Evolutionary conservation across 1,140 invertebrate species (phyloP).

Genomic region (Marisa cornuarietis): DNA sequence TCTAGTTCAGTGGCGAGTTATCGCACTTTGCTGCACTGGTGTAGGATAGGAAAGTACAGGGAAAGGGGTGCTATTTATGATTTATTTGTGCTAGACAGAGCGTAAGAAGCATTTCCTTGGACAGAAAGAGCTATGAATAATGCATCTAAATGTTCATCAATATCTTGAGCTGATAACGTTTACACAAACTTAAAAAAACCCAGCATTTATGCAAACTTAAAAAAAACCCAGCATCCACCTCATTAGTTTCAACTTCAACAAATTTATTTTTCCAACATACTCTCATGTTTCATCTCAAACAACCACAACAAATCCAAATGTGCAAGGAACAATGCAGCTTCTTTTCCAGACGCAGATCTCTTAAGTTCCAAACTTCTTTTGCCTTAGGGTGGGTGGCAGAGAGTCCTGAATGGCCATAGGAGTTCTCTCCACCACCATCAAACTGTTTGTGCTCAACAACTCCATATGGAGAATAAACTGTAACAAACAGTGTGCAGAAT

Average conservation of each 20-base stretch:
- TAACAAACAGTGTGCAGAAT: conserved; percentile 24
- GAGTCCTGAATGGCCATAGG: conserved; percentile 72
- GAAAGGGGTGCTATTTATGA: no score
- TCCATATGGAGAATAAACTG: conserved; percentile 75
- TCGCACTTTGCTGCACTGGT: no score
- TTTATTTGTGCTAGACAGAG: background rate
- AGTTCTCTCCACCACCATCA: conserved; percentile 77
- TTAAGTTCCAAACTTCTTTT: conserved; percentile 60
- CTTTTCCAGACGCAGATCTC: background rate
- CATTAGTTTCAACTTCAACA: background rate
- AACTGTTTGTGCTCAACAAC: conserved; percentile 71
- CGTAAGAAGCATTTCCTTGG: background rate
- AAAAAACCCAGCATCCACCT: background rate
- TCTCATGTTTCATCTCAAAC: background rate
- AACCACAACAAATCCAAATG: background rate
- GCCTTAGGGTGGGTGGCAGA: conserved; percentile 71
- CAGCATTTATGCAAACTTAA: background rate
- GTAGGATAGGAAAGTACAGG: no score
- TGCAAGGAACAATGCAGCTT: background rate
- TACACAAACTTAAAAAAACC: background rate
- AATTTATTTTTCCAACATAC: background rate
- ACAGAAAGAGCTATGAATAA: background rate
- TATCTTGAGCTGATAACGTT: background rate
- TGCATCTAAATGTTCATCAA: background rate
- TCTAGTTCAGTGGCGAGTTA: no score